Evolutionary conservation across 2,797 vertebrate genomes (phyloP).

Genomic region (Psittacula echo): DNA sequence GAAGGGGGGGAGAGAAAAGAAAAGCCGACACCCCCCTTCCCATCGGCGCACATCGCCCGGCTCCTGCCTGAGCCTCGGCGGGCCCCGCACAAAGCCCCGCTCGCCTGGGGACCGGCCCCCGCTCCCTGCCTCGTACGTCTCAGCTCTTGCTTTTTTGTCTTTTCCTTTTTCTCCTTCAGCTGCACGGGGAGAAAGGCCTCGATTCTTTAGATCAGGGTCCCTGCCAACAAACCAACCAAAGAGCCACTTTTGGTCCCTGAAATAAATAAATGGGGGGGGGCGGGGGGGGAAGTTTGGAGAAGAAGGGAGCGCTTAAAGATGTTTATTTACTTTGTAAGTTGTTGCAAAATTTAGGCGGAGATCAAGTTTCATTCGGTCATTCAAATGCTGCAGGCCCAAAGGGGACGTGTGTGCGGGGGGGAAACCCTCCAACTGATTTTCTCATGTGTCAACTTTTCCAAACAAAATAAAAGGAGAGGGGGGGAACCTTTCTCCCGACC

Average conservation of each 20-base stretch:
- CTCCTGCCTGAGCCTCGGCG: conserved; percentile 2
- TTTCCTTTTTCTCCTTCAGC: conserved; percentile 22
- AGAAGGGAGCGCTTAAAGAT: conserved; percentile 11
- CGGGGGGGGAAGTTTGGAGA: neutral
- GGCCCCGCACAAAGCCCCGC: conserved; percentile 21
- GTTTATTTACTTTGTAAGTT: conserved; percentile 63
- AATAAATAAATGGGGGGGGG: neutral
- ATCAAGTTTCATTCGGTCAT: conserved; percentile 63
- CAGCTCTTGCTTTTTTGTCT: neutral
- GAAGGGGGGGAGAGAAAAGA: neutral
- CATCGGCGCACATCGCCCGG: neutral
- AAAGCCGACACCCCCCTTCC: neutral
- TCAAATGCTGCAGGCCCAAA: conserved; percentile 40
- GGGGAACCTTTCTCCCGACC: neutral
- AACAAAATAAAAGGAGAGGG: conserved; percentile 33
- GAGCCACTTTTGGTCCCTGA: conserved; percentile 35
- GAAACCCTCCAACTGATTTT: conserved; percentile 27
- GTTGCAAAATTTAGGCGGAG: conserved; percentile 55
- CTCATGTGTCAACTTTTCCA: conserved; percentile 62
- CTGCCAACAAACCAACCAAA: conserved; percentile 38
- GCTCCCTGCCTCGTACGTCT: conserved; percentile 10
- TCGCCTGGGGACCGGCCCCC: neutral
- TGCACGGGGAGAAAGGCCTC: conserved; percentile 46
- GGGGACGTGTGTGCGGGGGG: conserved; percentile 11
- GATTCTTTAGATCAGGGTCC: conserved; percentile 4